Evolutionary conservation across 2,888 invertebrate genomes (phyloP).

Genomic region (Drosophila infuscata): DNA sequence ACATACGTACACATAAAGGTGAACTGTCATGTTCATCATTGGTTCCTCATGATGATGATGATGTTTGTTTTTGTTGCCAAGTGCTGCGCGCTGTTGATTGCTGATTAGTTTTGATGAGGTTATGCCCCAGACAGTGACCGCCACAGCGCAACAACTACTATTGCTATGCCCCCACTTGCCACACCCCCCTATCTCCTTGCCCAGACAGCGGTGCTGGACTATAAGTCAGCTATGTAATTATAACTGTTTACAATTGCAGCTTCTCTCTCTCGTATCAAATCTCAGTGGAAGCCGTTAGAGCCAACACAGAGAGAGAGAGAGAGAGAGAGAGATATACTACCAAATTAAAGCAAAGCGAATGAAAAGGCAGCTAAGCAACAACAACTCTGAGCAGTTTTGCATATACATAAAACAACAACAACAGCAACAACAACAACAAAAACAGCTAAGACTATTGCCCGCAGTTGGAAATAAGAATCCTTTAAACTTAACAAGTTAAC

Average conservation of each 20-base stretch:
- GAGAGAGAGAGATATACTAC: constrained; percentile 1
- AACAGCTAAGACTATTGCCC: constrained; percentile 7
- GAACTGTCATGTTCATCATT: constrained; percentile 11
- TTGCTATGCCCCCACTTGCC: constrained; percentile 15
- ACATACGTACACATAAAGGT: background rate
- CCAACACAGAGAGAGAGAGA: constrained; percentile 7
- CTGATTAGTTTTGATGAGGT: constrained; percentile 74
- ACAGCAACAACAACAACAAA: background rate
- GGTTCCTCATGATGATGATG: constrained; percentile 1
- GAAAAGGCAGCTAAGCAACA: constrained; percentile 17
- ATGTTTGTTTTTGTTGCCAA: constrained; percentile 45
- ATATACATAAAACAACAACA: constrained; percentile 3
- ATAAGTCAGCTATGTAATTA: constrained; percentile 46
- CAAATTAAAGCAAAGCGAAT: constrained; percentile 46
- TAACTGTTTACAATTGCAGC: constrained; percentile 62
- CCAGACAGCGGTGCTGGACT: background rate
- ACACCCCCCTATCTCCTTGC: background rate
- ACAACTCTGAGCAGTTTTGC: constrained; percentile 17
- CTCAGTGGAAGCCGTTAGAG: constrained; percentile 44
- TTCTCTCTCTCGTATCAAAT: constrained; percentile 42
- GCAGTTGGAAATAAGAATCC: constrained; percentile 40
- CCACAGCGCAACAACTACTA: constrained; percentile 2
- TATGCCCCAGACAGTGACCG: constrained; percentile 33
- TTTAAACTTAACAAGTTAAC: constrained; percentile 46
- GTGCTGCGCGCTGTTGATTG: constrained; percentile 44